phyloP scores from a whole-genome alignment of 2,113 vertebrate genomes.

The Ammodytes marinus region DNA sequence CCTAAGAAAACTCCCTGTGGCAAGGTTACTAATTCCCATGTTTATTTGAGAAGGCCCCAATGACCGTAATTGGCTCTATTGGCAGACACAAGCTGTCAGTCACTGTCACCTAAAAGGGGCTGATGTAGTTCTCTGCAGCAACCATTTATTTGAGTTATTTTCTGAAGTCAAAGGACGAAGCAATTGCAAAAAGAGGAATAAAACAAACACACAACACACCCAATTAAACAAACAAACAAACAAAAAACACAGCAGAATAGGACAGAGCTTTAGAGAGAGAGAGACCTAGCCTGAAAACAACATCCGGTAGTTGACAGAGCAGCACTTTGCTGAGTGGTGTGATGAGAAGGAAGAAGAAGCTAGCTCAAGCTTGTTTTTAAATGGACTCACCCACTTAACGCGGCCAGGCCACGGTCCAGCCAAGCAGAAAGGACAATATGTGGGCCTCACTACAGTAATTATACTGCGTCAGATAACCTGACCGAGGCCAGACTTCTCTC shows the following conservation, averaged over 20 bases:
- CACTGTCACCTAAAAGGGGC: constrained; percentile 20
- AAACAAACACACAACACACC: not conserved
- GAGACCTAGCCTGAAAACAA: constrained; percentile 28
- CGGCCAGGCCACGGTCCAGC: constrained; percentile 53
- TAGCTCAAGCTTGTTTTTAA: constrained; percentile 67
- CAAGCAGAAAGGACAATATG: constrained; percentile 43
- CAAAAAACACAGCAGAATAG: not conserved
- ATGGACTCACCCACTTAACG: constrained; percentile 62
- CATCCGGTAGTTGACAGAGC: constrained; percentile 45
- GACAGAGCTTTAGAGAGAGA: not conserved
- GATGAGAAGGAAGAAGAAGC: constrained; percentile 69
- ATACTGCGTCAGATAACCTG: constrained; percentile 49
- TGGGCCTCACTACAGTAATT: constrained; percentile 54
- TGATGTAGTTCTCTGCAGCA: not conserved
- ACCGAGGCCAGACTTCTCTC: constrained; percentile 32
- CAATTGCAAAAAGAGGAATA: not conserved
- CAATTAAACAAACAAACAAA: not conserved
- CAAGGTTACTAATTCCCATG: constrained; percentile 19
- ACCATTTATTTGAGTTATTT: constrained; percentile 14
- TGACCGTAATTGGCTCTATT: constrained; percentile 14
- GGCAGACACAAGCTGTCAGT: constrained; percentile 34
- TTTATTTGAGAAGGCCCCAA: constrained; percentile 24
- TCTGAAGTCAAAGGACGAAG: not conserved
- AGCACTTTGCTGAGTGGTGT: constrained; percentile 79
- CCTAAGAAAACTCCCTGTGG: constrained; percentile 18